Conservation (phyloP, 92 coral and sea anemone genomes). For the Zoanthus sansibaricus region DNA sequence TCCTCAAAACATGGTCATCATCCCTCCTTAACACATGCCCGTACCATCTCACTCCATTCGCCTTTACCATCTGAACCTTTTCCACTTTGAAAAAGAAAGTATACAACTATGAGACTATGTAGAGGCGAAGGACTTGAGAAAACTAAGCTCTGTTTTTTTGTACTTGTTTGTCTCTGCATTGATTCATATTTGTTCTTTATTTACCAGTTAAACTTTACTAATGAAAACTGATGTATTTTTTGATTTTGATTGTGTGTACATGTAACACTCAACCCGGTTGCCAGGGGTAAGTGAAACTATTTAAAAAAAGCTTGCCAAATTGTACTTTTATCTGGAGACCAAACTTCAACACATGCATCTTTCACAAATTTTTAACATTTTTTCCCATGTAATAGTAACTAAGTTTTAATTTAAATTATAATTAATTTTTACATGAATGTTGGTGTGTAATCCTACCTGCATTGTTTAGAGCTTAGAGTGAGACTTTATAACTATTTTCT, state of each 20-base stretch:
- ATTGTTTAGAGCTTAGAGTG: no score
- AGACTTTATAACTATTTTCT: neutral
- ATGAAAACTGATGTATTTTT: neutral
- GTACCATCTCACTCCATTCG: no score
- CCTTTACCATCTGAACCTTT: no score
- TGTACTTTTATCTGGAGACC: neutral
- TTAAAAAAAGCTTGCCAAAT: neutral
- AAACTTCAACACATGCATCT: neutral
- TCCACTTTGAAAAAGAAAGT: slow-evolving; percentile 8
- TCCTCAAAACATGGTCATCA: no score
- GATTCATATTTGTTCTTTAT: neutral
- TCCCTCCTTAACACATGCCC: no score
- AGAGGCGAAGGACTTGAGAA: neutral
- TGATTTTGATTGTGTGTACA: neutral
- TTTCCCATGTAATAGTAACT: neutral
- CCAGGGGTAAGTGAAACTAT: no score
- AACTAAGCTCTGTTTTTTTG: slow-evolving; percentile 1
- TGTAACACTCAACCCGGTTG: neutral
- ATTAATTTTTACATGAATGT: neutral
- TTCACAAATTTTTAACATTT: neutral
- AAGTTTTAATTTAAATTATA: neutral
- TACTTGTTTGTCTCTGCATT: neutral
- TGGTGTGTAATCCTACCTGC: neutral
- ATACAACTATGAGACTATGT: neutral
- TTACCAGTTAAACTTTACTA: neutral